Conservation (phyloP, 2,797 vertebrate genomes). For the Varecia variegata region DNA sequence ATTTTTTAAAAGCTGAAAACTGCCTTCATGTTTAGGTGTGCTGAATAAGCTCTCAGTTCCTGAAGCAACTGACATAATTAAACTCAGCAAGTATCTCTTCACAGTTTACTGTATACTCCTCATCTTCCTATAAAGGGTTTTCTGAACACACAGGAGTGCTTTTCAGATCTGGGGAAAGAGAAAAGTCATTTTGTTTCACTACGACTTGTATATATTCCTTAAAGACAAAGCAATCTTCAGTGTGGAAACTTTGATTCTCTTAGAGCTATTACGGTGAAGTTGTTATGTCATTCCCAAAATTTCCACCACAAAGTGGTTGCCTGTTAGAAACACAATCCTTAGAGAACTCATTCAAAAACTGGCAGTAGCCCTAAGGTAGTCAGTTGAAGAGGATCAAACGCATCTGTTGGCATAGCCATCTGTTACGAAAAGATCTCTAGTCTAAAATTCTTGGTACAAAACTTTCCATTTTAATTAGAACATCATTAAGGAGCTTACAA, state of each 20-base stretch:
- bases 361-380: neutral
- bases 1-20: constrained; percentile 53
- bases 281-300: neutral
- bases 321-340: neutral
- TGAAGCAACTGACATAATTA: constrained; percentile 39
- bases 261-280: neutral
- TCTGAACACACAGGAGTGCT: neutral
- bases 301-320: neutral
- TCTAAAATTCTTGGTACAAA: neutral
- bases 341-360: neutral
- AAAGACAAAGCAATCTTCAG: constrained; percentile 45
- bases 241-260: constrained; percentile 47
- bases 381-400: neutral
- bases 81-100: constrained; percentile 40
- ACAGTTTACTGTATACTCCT: neutral
- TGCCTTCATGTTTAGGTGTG: constrained; percentile 17
- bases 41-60: neutral
- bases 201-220: neutral
- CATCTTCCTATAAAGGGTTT: neutral
- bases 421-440: neutral
- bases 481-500: neutral
- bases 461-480: constrained; percentile 1
- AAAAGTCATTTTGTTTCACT: neutral
- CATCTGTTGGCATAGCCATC: neutral
- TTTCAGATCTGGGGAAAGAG: neutral